Conservation (phyloP, 2,888 invertebrate species). For the Cantharis lateralis region DNA sequence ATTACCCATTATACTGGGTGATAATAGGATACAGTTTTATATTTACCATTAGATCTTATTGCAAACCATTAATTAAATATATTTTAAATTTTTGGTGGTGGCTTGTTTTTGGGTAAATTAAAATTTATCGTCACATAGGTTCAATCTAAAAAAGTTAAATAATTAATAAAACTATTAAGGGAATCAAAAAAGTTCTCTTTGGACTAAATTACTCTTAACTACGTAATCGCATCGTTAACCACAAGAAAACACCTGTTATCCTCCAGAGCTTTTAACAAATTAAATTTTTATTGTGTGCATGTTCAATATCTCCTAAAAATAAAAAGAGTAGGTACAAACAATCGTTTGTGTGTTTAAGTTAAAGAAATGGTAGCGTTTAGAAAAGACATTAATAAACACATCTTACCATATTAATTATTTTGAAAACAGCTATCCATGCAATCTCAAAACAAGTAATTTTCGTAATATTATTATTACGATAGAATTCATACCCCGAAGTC, state of each 20-base stretch:
- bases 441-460: neutral
- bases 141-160: neutral
- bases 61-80: neutral
- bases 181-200: neutral
- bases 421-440: neutral
- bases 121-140: neutral
- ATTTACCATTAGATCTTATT: too few species aligned
- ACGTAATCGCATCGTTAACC: neutral
- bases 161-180: neutral
- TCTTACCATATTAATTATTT: neutral
- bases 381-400: neutral
- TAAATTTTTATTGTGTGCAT: neutral
- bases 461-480: neutral
- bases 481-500: neutral
- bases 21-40: too few species aligned
- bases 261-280: neutral
- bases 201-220: neutral
- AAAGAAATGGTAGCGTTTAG: neutral
- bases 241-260: neutral
- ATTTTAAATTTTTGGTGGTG: neutral
- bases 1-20: too few species aligned
- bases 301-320: neutral
- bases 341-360: neutral
- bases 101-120: neutral
- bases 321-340: neutral